phyloP scores from a whole-genome alignment of 2,113 vertebrate genomes.

The Gopherus evgoodei region DNA sequence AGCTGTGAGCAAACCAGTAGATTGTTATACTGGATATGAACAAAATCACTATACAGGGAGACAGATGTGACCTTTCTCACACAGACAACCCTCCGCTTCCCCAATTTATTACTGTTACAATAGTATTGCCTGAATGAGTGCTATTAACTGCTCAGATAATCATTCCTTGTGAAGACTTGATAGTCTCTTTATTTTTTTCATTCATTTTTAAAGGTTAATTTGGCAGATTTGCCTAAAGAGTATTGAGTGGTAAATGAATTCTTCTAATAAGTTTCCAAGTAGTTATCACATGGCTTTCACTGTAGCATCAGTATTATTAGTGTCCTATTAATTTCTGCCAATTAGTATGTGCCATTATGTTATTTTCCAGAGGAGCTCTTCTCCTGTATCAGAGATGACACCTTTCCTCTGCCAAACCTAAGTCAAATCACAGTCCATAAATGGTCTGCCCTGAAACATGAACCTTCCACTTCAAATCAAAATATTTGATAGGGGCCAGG shows the following conservation, averaged over 20 bases:
- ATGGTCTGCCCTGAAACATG: background rate
- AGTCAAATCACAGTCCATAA: background rate
- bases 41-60: background rate
- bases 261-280: background rate
- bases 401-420: background rate
- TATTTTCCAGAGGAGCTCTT: rapidly evolving
- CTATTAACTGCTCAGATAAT: background rate
- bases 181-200: background rate
- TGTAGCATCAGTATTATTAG: rapidly evolving
- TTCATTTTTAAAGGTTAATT: background rate
- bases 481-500: rapidly evolving
- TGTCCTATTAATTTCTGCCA: background rate
- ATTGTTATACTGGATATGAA: background rate
- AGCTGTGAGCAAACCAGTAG: background rate
- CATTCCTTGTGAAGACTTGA: background rate
- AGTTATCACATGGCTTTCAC: background rate
- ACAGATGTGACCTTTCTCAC: background rate
- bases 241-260: background rate
- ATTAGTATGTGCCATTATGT: background rate
- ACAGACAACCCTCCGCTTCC: background rate
- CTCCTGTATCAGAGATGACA: background rate
- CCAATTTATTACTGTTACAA: background rate
- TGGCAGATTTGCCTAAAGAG: background rate
- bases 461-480: background rate
- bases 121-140: background rate